phyloP scores from a whole-genome alignment of 2,113 vertebrate genomes.

The Apteryx owenii region DNA sequence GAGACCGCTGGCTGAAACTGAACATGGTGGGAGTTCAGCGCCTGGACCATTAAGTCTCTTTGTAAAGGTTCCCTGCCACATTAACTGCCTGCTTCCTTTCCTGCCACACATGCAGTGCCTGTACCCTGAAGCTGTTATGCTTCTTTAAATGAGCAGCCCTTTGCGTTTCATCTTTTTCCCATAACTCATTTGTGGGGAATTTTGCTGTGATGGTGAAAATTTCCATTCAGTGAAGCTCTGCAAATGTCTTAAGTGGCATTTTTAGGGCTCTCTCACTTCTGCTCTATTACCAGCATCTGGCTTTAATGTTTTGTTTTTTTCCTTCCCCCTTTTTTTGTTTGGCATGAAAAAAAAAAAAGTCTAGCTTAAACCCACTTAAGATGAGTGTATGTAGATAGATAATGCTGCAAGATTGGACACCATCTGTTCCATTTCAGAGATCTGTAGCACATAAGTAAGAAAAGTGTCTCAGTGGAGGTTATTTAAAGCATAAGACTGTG shows the following conservation, averaged over 20 bases:
- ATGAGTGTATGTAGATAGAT: neutral
- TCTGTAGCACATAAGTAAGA: neutral
- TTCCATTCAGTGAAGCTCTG: slow-evolving; percentile 25
- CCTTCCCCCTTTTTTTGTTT: neutral
- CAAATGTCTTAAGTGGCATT: slow-evolving; percentile 11
- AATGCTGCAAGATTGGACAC: neutral
- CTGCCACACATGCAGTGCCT: neutral
- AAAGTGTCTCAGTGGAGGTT: neutral
- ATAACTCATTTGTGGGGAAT: neutral
- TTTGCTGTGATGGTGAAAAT: neutral
- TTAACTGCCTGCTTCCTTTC: neutral
- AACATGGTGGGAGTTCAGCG: neutral
- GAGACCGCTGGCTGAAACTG: neutral
- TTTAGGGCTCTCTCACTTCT: neutral
- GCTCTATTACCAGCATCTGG: neutral
- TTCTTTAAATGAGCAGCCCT: slow-evolving; percentile 34
- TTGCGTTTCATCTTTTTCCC: neutral
- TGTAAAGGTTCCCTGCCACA: neutral
- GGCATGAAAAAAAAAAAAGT: neutral
- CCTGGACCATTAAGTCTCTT: neutral
- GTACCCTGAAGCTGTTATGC: neutral
- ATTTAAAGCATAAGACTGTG: neutral
- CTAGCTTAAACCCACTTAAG: neutral
- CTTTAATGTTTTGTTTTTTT: neutral
- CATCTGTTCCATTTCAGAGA: neutral